A percentile compares a stretch with the other conserved stretches of the same genome.
Evolutionary conservation across 2,113 vertebrate genomes (phyloP).

Genomic region (Ptychochromis oligacanthus): DNA sequence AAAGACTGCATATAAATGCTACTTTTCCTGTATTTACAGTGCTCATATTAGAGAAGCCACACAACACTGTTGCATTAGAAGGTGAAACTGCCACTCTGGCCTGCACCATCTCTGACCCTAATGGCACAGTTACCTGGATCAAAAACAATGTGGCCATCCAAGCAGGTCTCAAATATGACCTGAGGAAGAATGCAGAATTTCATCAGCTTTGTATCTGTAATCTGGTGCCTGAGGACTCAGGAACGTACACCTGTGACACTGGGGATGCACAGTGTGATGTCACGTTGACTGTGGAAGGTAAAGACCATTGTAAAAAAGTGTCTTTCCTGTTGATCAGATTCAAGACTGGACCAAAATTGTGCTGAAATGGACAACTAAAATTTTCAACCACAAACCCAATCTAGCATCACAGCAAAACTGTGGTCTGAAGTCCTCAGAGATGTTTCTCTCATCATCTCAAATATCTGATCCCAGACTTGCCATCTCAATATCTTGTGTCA

Average conservation of each 20-base stretch:
- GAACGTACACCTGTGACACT: conserved; percentile 80
- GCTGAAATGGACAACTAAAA: conserved; percentile 21
- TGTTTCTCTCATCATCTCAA: conserved; percentile 2
- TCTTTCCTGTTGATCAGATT: conserved; percentile 10
- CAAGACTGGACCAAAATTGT: conserved; percentile 39
- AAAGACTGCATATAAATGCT: conserved; percentile 18
- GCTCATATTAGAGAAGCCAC: conserved; percentile 77
- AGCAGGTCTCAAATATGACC: conserved; percentile 73
- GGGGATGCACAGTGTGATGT: conserved; percentile 83
- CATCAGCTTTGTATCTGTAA: conserved; percentile 78
- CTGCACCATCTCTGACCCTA: conserved; percentile 83
- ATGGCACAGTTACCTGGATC: conserved; percentile 67
- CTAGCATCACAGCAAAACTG: conserved; percentile 17
- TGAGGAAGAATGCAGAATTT: conserved; percentile 63
- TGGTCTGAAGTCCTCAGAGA: conserved; percentile 11
- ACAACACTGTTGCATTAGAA: conserved; percentile 76
- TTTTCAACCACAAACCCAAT: conserved; percentile 13
- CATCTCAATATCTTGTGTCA: conserved; percentile 14
- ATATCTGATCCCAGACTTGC: neutral
- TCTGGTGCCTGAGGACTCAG: conserved; percentile 77
- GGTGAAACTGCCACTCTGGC: conserved; percentile 78
- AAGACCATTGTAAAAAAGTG: conserved; percentile 17
- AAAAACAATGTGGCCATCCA: conserved; percentile 62
- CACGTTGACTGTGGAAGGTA: conserved; percentile 85
- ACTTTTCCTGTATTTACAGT: conserved; percentile 72